A percentile compares a stretch with the other conserved stretches of the same genome.
These are phyloP conservation scores for Aspidiotus destructor DNA, from an alignment of 2,888 invertebrate genomes.

Conservation along the genomic window DNA sequence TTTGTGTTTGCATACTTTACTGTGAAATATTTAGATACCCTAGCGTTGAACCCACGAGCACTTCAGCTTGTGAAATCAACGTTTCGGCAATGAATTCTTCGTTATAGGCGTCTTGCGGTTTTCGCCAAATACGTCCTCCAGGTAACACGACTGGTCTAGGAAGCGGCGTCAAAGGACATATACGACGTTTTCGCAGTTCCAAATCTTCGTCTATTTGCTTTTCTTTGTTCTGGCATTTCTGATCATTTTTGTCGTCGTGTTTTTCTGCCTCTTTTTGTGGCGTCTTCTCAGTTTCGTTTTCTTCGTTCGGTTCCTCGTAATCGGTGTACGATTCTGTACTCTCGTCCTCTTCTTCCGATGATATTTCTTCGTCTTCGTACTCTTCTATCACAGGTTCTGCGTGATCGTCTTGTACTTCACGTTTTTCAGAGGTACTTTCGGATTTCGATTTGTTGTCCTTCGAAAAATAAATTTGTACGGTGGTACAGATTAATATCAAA, in stretches of 20 bases:
- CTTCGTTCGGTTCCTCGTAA: slow-evolving; percentile 23
- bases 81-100: slow-evolving; percentile 81
- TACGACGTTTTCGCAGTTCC: slow-evolving; percentile 26
- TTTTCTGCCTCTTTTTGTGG: slow-evolving; percentile 9
- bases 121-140: slow-evolving; percentile 67
- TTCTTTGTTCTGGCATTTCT: not conserved
- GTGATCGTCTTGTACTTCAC: slow-evolving; percentile 18
- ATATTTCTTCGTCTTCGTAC: slow-evolving; percentile 28
- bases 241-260: slow-evolving; percentile 24
- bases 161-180: slow-evolving; percentile 51
- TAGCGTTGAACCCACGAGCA: slow-evolving; percentile 70
- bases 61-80: slow-evolving; percentile 72
- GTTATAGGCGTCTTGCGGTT: slow-evolving; percentile 78
- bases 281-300: slow-evolving; percentile 35
- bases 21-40: slow-evolving; percentile 52
- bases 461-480: not conserved
- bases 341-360: slow-evolving; percentile 30
- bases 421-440: slow-evolving; percentile 3
- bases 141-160: slow-evolving; percentile 64
- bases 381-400: no score
- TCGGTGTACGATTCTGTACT: slow-evolving; percentile 7
- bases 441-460: not conserved
- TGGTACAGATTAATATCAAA: not conserved
- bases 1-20: not conserved
- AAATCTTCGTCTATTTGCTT: slow-evolving; percentile 24